Evolutionary conservation across 1,140 invertebrate genomes (phyloP).

Genomic region (Bicyclus anynana): DNA sequence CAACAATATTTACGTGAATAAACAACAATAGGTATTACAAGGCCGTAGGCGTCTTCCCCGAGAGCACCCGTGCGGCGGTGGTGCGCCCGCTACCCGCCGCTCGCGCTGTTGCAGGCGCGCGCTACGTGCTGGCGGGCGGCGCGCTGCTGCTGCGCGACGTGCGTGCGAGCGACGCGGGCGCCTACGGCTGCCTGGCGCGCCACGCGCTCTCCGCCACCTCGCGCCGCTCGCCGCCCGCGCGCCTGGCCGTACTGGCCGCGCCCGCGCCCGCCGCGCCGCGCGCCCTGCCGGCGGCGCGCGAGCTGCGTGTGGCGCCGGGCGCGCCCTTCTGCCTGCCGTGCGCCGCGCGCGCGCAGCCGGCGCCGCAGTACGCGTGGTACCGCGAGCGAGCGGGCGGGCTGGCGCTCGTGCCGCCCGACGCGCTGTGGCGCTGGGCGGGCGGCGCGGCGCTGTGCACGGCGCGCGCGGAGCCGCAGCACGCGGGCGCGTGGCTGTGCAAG

Average conservation of each 20-base stretch:
- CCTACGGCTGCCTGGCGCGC: constrained; percentile 54
- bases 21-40: too few species aligned
- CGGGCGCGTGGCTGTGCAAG: constrained; percentile 58
- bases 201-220: constrained; percentile 43
- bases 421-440: constrained; percentile 46
- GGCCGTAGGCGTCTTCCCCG: too few species aligned
- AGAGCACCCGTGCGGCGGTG: too few species aligned
- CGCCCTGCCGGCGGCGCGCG: constrained; percentile 32
- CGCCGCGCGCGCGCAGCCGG: constrained; percentile 44
- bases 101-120: constrained; percentile 43
- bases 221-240: constrained; percentile 35
- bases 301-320: constrained; percentile 34
- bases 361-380: constrained; percentile 64
- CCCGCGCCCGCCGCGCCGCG: constrained; percentile 34
- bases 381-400: constrained; percentile 44
- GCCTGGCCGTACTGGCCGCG: constrained; percentile 36
- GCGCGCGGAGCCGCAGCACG: constrained; percentile 21
- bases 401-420: constrained; percentile 29
- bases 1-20: too few species aligned
- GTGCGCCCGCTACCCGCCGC: too few species aligned
- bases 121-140: constrained; percentile 49
- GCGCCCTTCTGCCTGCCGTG: constrained; percentile 50
- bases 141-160: constrained; percentile 50
- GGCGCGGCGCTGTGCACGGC: constrained; percentile 53
- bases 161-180: constrained; percentile 39